Evolutionary conservation across 1,140 invertebrate species (phyloP).

Genomic region (Macrotrachela quadricornifera): DNA sequence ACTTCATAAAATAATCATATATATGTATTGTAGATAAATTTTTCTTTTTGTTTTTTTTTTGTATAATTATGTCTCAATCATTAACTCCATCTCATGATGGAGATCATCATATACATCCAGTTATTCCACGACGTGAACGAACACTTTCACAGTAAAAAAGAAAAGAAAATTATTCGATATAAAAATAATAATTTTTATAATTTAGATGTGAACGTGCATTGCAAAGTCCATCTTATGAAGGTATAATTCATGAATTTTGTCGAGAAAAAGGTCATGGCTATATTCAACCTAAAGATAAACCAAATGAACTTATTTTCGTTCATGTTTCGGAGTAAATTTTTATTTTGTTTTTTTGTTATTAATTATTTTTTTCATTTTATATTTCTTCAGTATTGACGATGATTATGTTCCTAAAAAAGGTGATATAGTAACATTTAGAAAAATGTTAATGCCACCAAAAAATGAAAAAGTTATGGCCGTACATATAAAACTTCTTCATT

Average conservation of each 20-base stretch:
- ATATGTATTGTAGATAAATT: too few species aligned
- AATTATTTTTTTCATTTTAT: background rate
- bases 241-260: background rate
- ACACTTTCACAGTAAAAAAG: too few species aligned
- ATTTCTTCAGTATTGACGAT: conserved; percentile 1
- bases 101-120: too few species aligned
- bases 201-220: background rate
- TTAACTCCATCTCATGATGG: too few species aligned
- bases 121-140: too few species aligned
- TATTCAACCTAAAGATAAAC: conserved; percentile 1
- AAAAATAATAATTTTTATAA: background rate
- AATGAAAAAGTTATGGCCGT: conserved; percentile 35
- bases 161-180: background rate
- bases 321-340: conserved; percentile 7
- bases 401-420: conserved; percentile 3
- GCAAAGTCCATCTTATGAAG: background rate
- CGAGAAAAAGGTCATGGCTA: conserved; percentile 6
- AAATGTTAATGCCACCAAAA: conserved; percentile 2
- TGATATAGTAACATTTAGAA: conserved; percentile 7
- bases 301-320: conserved; percentile 1
- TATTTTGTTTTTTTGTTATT: too few species aligned
- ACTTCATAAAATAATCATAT: too few species aligned
- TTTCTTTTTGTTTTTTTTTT: too few species aligned
- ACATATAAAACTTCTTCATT: conserved; percentile 53
- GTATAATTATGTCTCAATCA: too few species aligned